Conservation (phyloP, 2,888 invertebrate species). For the Caenorhabditis sp. region DNA sequence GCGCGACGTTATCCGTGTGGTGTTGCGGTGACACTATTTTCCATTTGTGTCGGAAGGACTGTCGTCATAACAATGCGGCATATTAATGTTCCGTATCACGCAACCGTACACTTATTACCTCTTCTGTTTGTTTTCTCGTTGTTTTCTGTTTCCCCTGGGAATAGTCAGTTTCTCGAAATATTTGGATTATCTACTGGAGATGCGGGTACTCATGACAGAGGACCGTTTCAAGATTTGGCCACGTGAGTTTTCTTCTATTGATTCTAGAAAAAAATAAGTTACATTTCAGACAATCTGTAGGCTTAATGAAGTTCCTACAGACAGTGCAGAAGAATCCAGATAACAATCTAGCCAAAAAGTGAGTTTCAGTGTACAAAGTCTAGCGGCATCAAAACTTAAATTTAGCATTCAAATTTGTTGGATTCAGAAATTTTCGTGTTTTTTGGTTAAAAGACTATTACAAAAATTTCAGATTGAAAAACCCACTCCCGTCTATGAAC, state of each 20-base stretch:
- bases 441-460: no score
- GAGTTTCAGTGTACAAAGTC: no score
- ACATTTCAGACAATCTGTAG: conserved; percentile 73
- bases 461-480: conserved; percentile 51
- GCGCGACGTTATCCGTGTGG: conserved; percentile 15
- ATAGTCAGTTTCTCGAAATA: conserved; percentile 70
- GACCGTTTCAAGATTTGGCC: conserved; percentile 74
- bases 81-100: conserved; percentile 32
- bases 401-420: no score
- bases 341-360: conserved; percentile 71
- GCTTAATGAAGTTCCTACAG: conserved; percentile 73
- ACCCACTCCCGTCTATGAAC: conserved; percentile 71
- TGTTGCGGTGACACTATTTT: conserved; percentile 35
- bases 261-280: not conserved
- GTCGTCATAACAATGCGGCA: conserved; percentile 25
- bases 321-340: conserved; percentile 74
- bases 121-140: not conserved
- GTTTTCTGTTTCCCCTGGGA: not conserved
- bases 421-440: no score
- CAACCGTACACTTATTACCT: conserved; percentile 17
- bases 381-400: no score
- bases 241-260: conserved; percentile 61
- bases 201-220: conserved; percentile 71
- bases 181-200: conserved; percentile 76
- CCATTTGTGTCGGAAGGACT: conserved; percentile 5